Conservation (phyloP, 1,140 invertebrate species). For the Drosophila sulfurigaster region DNA sequence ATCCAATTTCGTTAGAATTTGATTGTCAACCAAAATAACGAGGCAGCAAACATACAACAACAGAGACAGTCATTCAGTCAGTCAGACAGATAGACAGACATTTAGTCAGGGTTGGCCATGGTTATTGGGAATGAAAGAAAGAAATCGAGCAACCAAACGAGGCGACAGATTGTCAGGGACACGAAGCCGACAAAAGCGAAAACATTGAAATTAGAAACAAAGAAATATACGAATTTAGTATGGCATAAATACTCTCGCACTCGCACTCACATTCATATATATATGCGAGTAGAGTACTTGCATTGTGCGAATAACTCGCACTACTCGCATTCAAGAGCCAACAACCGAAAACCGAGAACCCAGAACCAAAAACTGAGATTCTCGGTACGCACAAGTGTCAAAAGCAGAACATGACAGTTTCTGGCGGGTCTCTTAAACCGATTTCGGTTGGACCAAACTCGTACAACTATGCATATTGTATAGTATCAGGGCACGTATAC, state of each 20-base stretch:
- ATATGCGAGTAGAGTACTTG: no score
- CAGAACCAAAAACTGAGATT: constrained; percentile 6
- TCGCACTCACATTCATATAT: background rate
- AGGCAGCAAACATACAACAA: constrained; percentile 41
- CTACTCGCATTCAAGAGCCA: constrained; percentile 9
- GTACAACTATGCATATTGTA: background rate
- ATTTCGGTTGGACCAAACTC: constrained; percentile 2
- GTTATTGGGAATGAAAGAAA: background rate
- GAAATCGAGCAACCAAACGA: constrained; percentile 8
- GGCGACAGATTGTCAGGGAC: constrained; percentile 59
- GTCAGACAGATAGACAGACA: constrained; percentile 6
- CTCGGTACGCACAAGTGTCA: constrained; percentile 74
- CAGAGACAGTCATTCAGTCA: constrained; percentile 4
- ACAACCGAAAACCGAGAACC: background rate
- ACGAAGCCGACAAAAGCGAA: constrained; percentile 41
- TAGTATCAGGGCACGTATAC: background rate
- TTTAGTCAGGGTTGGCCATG: constrained; percentile 14
- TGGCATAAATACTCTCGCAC: constrained; percentile 56
- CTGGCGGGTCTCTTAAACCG: constrained; percentile 45
- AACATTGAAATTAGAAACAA: constrained; percentile 72
- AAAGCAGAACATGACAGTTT: constrained; percentile 14
- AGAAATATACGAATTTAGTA: constrained; percentile 49
- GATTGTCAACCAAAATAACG: constrained; percentile 79
- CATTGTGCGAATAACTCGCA: no score
- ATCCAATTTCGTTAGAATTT: constrained; percentile 80